A percentile compares a stretch with the other conserved stretches of the same genome.
These are phyloP conservation scores for Helicolenus hilgendorfi DNA, from an alignment of 2,797 vertebrate genomes.

Conservation along the genomic window DNA sequence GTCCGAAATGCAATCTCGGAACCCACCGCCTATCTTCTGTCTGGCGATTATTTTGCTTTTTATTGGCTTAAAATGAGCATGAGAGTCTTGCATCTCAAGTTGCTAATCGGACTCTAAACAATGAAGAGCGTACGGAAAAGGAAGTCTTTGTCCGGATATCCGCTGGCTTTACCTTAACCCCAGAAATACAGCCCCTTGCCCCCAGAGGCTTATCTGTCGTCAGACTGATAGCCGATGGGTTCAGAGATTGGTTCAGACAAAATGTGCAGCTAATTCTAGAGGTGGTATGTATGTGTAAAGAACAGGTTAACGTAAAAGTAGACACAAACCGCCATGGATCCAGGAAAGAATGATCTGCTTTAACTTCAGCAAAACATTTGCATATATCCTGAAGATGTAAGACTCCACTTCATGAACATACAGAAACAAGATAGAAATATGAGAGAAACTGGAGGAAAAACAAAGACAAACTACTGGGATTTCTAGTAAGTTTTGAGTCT, in stretches of 20 bases:
- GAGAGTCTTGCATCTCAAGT: not conserved
- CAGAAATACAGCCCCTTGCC: too few relatives aligned
- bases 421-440: not conserved
- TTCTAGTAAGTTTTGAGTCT: not conserved
- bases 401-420: not conserved
- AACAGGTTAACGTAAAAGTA: not conserved
- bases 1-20: not conserved
- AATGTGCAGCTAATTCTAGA: not conserved
- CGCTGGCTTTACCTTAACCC: too few relatives aligned
- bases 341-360: not conserved
- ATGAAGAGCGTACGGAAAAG: not conserved
- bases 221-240: rapidly evolving
- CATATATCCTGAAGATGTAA: not conserved
- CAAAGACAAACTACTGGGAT: not conserved
- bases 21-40: not conserved
- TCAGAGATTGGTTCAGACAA: not conserved
- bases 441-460: not conserved
- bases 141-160: not conserved
- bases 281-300: not conserved
- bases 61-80: not conserved
- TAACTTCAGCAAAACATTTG: not conserved
- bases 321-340: not conserved
- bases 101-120: not conserved
- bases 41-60: not conserved
- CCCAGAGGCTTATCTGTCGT: not conserved